Evolutionary conservation across 2,113 vertebrate genomes (phyloP).

Genomic region (Phylloscopus whistleri): DNA sequence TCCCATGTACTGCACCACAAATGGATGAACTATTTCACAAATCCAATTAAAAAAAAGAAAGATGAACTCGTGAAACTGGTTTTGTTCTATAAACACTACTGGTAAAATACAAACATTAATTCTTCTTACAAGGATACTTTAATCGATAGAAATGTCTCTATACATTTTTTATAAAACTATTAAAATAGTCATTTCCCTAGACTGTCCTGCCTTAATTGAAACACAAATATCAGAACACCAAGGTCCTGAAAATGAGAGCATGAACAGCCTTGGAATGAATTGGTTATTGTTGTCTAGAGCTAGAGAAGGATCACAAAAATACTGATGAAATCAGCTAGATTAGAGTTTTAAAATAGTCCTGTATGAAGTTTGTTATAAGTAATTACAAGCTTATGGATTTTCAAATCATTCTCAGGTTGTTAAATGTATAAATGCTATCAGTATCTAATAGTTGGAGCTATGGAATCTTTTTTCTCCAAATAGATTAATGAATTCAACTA

Average conservation of each 20-base stretch:
- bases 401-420: not conserved
- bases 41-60: not conserved
- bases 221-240: not conserved
- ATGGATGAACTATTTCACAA: not conserved
- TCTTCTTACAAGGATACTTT: not conserved
- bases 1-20: not conserved
- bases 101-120: not conserved
- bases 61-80: not conserved
- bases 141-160: not conserved
- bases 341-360: not conserved
- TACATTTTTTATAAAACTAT: not conserved
- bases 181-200: not conserved
- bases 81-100: not conserved
- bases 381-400: not conserved
- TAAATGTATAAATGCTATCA: not conserved
- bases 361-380: not conserved
- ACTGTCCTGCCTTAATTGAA: not conserved
- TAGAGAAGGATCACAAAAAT: not conserved
- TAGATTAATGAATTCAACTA: not conserved
- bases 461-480: not conserved
- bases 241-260: not conserved
- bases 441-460: not conserved
- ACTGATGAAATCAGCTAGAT: not conserved
- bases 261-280: not conserved
- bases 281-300: not conserved